phyloP scores from a whole-genome alignment of 92 coral and sea anemone species.

The Phenganax subtilis region DNA sequence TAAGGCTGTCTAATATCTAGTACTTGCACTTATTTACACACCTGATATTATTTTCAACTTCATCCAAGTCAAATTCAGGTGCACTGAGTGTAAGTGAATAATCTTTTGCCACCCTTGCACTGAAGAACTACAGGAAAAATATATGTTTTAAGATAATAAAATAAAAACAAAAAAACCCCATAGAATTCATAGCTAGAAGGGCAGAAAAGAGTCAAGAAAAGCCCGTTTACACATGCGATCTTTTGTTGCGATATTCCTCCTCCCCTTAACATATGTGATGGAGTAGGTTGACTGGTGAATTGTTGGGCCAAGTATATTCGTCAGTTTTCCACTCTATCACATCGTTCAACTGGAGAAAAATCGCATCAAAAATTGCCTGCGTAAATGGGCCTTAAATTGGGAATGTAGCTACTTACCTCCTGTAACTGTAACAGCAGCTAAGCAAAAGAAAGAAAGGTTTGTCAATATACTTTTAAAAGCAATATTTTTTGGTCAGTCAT shows the following conservation, averaged over 20 bases:
- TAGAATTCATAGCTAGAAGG: too few relatives aligned
- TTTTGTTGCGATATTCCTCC: neutral
- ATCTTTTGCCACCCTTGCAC: slow-evolving; percentile 62
- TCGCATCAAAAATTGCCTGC: neutral
- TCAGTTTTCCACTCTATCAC: neutral
- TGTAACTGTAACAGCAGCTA: slow-evolving; percentile 45
- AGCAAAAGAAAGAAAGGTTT: neutral
- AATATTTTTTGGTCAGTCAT: too few relatives aligned
- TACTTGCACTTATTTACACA: slow-evolving; percentile 3
- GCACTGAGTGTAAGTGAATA: slow-evolving; percentile 70
- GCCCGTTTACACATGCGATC: neutral
- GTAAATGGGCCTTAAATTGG: too few relatives aligned
- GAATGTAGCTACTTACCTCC: slow-evolving; percentile 21
- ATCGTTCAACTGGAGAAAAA: neutral
- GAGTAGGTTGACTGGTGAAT: too few relatives aligned
- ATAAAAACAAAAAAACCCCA: too few relatives aligned
- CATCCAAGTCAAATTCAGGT: slow-evolving; percentile 87
- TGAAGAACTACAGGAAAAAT: slow-evolving; percentile 58
- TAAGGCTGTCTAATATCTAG: too few relatives aligned
- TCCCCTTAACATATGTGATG: too few relatives aligned
- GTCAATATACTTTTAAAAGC: neutral
- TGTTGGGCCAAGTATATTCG: too few relatives aligned
- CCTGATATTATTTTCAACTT: slow-evolving; percentile 75
- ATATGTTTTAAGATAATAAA: neutral
- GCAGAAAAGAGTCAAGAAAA: too few relatives aligned